Percentiles rank a stretch among this genome's conserved stretches.
Conservation (phyloP, 2,888 invertebrate species). For the Crocallis elinguaria region DNA sequence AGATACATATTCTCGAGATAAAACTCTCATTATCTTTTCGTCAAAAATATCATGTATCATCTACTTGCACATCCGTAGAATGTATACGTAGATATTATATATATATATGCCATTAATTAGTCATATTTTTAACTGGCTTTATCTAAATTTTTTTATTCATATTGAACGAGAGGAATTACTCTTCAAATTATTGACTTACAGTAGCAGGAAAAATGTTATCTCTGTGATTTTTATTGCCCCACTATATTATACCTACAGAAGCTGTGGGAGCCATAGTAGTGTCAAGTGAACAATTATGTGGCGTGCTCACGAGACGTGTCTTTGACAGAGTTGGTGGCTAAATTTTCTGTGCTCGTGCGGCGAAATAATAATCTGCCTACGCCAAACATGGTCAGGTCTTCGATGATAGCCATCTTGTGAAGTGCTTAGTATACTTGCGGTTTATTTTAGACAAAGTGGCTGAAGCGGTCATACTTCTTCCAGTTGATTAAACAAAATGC, state of each 20-base stretch:
- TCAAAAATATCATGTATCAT: too few relatives aligned
- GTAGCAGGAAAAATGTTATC: conserved; percentile 11
- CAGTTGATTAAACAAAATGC: conserved; percentile 2
- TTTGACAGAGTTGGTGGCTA: conserved; percentile 2
- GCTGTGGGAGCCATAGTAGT: conserved; percentile 19
- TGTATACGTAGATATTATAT: too few relatives aligned
- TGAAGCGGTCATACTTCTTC: too few relatives aligned
- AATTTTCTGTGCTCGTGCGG: conserved; percentile 5
- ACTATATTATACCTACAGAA: conserved; percentile 9
- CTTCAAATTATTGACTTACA: background rate
- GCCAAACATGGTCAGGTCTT: conserved; percentile 12
- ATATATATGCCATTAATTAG: too few relatives aligned
- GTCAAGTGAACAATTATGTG: conserved; percentile 30
- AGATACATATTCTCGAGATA: too few relatives aligned
- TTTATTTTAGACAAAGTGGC: background rate
- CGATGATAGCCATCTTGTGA: conserved; percentile 3
- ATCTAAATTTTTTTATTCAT: too few relatives aligned
- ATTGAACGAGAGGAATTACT: too few relatives aligned
- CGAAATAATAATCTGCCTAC: conserved; percentile 6
- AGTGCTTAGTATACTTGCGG: background rate
- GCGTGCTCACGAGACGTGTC: conserved; percentile 11
- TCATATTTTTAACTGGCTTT: too few relatives aligned
- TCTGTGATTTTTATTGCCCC: conserved; percentile 24
- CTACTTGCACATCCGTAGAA: too few relatives aligned
- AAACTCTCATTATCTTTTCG: too few relatives aligned